phyloP scores from a whole-genome alignment of 1,140 invertebrate species.

The Pogonognathellus flavescens region DNA sequence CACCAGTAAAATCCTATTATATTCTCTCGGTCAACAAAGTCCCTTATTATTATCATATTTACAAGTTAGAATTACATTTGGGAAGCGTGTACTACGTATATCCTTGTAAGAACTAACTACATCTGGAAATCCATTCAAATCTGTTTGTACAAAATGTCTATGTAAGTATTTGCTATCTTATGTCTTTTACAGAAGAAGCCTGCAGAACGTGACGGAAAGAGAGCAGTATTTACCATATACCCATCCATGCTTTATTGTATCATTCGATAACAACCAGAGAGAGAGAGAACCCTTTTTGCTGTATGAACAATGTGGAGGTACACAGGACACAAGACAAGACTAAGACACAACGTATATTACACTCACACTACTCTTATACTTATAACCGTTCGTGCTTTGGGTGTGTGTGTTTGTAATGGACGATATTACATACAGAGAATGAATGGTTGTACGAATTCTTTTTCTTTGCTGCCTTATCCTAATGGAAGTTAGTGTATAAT shows the following conservation, averaged over 20 bases:
- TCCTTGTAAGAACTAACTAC: not conserved
- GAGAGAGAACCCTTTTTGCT: constrained; percentile 33
- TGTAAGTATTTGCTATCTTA: not conserved
- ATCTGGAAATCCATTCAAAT: not conserved
- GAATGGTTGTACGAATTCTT: too few species aligned
- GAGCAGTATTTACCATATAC: not conserved
- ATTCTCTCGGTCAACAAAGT: constrained; percentile 27
- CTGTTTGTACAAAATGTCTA: not conserved
- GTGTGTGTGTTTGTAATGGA: too few species aligned
- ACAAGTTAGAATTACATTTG: constrained; percentile 40
- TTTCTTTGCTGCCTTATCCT: too few species aligned
- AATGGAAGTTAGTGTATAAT: too few species aligned
- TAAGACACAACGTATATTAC: not conserved
- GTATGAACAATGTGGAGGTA: constrained; percentile 4
- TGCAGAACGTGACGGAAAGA: constrained; percentile 19
- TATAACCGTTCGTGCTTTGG: too few species aligned
- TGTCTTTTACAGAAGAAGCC: not conserved
- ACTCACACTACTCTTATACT: not conserved
- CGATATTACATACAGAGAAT: too few species aligned
- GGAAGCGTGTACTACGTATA: constrained; percentile 35
- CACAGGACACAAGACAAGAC: too few species aligned
- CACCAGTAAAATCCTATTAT: constrained; percentile 41
- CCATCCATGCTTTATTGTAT: too few species aligned
- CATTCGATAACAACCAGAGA: not conserved
- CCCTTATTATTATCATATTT: constrained; percentile 49